A percentile compares a stretch with the other conserved stretches of the same genome.
Conservation (phyloP, 2,113 vertebrate species). For the Bathybates hornii region DNA sequence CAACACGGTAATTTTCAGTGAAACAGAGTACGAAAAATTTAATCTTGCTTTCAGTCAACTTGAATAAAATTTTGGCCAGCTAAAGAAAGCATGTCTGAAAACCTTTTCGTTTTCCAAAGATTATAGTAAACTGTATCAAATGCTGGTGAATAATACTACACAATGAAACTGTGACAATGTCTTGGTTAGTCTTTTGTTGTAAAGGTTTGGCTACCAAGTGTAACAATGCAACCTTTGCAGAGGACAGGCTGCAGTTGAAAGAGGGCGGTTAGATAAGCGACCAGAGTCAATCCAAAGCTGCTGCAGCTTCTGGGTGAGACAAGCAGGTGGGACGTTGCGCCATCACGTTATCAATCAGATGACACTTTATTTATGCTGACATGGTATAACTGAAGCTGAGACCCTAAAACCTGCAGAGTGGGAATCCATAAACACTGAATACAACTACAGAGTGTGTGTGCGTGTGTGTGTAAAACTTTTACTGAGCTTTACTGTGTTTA, state of each 20-base stretch:
- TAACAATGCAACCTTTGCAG: background rate
- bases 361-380: slow-evolving; percentile 77
- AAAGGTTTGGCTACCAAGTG: background rate
- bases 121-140: background rate
- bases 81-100: background rate
- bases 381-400: slow-evolving; percentile 51
- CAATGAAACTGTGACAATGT: background rate
- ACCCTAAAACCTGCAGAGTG: slow-evolving; percentile 52
- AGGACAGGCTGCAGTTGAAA: background rate
- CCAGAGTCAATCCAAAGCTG: background rate
- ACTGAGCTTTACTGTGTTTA: background rate
- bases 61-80: background rate
- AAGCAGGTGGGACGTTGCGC: slow-evolving; percentile 71
- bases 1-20: background rate
- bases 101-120: background rate
- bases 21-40: background rate
- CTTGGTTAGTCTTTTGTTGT: background rate
- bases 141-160: background rate
- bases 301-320: slow-evolving; percentile 23
- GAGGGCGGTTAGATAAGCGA: background rate
- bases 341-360: slow-evolving; percentile 71
- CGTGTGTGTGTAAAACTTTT: background rate
- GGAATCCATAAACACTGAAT: slow-evolving; percentile 70
- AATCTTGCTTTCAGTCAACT: background rate
- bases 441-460: slow-evolving; percentile 8